Base-by-base conservation (phyloP, 2,888 invertebrate genomes). In the Aquatica leii region DNA sequence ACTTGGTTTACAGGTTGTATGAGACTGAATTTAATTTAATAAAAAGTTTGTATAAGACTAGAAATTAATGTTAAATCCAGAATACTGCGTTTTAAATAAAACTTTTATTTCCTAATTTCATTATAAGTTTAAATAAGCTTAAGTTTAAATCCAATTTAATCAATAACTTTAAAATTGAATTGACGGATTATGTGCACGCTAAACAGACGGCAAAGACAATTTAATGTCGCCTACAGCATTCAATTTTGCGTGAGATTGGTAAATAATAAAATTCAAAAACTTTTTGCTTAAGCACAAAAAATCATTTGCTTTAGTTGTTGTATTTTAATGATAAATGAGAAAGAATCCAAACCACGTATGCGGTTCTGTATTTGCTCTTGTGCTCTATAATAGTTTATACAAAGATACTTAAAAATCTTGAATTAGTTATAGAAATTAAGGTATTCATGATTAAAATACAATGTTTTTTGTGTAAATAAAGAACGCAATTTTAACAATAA, bases 261-360 rank as follows among this genome's bases (percentile, higher is more conserved):
- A 60, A 64, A 64, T 52, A 64, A 50, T 55, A 18, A 55, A 63
- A 63, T 63, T n/a, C n/a, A n/a, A 58, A 51, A 59, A 55, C 55
- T 61, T 64, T 14, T 41, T 14, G 15, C 6, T 46, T n/a, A n/a
- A 18, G 18, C 4, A 18, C 11, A 46, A 11, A 14, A 17, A 18
- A 46, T n/a, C 37, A 31, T 31, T 31, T 31, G 31, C 31, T n/a
- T n/a, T n/a, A 31, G 31, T 31, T 9, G 31, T 37, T 37, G 11
- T 37, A 31, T 37, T n/a, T 37, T 37, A n/a, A 2, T 37, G 12
- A 37, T 37, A n/a, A 37, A 37, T 12, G n/a, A 9, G 37, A n/a
- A n/a, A 4, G n/a, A 12, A 12, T 37, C 12, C 2, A 12, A 37
- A 12, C 12, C 11, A n/a, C 12, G 2, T 9, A 31, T 31, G 31